These are phyloP conservation scores for chimpanzee (Pan troglodytes) DNA, from an alignment of 2,113 vertebrate species.

Conservation along the genomic window NHGRI_mPanTro3-v2.1_pri NC_072411.2:116740501-116741000, in stretches of 20 bases:
- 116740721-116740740: background rate
- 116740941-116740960: background rate
- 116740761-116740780: constrained; percentile 11
- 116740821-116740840: background rate
- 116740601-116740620: too few relatives aligned
- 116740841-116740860: background rate
- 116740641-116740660: background rate
- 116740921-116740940: background rate
- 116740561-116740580: too few relatives aligned
- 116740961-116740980: background rate
- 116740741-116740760: background rate
- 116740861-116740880: background rate
- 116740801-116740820: background rate
- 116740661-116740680: background rate
- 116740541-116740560: too few relatives aligned
- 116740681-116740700: too few relatives aligned
- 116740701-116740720: background rate
- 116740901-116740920: background rate
- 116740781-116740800: constrained; percentile 25
- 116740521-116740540: too few relatives aligned
- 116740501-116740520: too few relatives aligned
- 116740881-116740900: background rate
- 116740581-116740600: too few relatives aligned
- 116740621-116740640: background rate
- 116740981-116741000: background rate